A percentile compares a stretch with the other conserved stretches of the same genome.
Conservation (phyloP, 2,888 invertebrate genomes). For the Thymelicus lineola region DNA sequence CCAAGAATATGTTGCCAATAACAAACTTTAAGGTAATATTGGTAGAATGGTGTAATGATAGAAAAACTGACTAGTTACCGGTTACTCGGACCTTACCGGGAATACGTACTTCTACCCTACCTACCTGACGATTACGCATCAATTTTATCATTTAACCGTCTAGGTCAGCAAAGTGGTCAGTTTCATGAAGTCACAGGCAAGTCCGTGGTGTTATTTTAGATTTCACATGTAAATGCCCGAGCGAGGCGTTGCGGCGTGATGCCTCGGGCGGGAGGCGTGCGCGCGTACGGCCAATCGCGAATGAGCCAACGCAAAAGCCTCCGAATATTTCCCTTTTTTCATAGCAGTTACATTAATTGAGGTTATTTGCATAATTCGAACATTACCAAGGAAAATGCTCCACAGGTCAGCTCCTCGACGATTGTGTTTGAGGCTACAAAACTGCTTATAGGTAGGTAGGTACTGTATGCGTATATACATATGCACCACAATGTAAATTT, state of each 20-base stretch:
- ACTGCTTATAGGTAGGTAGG: too few species aligned
- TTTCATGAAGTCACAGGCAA: slow-evolving; percentile 20
- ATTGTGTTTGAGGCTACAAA: slow-evolving; percentile 32
- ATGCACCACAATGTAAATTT: too few species aligned
- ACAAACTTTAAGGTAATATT: too few species aligned
- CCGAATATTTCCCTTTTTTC: slow-evolving; percentile 66
- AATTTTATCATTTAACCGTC: slow-evolving; percentile 1
- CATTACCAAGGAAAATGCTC: slow-evolving; percentile 57
- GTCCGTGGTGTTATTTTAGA: slow-evolving; percentile 60
- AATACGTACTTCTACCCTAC: too few species aligned
- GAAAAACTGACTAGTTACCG: too few species aligned
- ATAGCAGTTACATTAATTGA: slow-evolving; percentile 65
- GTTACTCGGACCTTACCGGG: too few species aligned
- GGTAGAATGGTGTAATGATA: too few species aligned
- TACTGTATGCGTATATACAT: too few species aligned
- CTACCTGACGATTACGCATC: background rate
- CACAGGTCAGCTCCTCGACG: slow-evolving; percentile 33
- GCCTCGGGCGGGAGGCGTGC: slow-evolving; percentile 78
- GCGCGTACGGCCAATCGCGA: slow-evolving; percentile 63
- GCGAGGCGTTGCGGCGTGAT: slow-evolving; percentile 61
- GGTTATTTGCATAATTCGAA: slow-evolving; percentile 70
- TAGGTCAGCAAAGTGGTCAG: slow-evolving; percentile 28
- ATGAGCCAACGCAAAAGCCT: slow-evolving; percentile 52
- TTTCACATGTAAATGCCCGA: slow-evolving; percentile 66
- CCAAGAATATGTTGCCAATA: too few species aligned